These are phyloP conservation scores for Epizoanthus scotinus DNA, from an alignment of 92 coral and sea anemone genomes.

Conservation along the genomic window DNA sequence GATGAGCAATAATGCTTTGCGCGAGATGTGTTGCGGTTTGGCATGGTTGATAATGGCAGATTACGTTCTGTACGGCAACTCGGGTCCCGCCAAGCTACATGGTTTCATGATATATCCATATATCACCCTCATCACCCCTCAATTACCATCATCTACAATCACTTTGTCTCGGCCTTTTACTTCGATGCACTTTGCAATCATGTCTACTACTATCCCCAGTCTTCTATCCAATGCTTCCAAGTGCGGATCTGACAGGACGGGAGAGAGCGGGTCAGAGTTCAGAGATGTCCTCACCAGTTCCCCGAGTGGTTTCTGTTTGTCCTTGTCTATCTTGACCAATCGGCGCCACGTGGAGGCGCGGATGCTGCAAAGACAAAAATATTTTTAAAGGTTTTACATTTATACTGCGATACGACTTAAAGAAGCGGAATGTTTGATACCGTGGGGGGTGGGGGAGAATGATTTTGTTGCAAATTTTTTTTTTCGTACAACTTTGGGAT, in stretches of 20 bases:
- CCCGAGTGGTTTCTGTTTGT: constrained; percentile 60
- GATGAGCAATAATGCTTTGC: too few relatives aligned
- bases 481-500: too few relatives aligned
- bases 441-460: too few relatives aligned
- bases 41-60: background rate
- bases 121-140: background rate
- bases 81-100: too few relatives aligned
- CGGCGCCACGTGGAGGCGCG: constrained; percentile 84
- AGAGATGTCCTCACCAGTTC: constrained; percentile 64
- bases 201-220: constrained; percentile 70
- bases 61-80: background rate
- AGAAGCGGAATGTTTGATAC: too few relatives aligned
- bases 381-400: background rate
- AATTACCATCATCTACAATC: constrained; percentile 40
- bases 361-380: constrained; percentile 49
- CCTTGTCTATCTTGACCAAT: constrained; percentile 46
- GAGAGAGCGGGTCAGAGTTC: constrained; percentile 76
- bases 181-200: constrained; percentile 64
- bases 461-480: too few relatives aligned
- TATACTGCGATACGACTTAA: background rate
- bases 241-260: constrained; percentile 77
- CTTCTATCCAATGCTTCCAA: constrained; percentile 85
- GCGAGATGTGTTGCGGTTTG: too few relatives aligned
- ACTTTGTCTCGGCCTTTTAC: constrained; percentile 54
- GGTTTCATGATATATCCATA: background rate